A percentile compares a stretch with the other conserved stretches of the same genome.
These are phyloP conservation scores for Dryobates pubescens DNA, from an alignment of 2,797 vertebrate genomes.

Conservation along the genomic window DNA sequence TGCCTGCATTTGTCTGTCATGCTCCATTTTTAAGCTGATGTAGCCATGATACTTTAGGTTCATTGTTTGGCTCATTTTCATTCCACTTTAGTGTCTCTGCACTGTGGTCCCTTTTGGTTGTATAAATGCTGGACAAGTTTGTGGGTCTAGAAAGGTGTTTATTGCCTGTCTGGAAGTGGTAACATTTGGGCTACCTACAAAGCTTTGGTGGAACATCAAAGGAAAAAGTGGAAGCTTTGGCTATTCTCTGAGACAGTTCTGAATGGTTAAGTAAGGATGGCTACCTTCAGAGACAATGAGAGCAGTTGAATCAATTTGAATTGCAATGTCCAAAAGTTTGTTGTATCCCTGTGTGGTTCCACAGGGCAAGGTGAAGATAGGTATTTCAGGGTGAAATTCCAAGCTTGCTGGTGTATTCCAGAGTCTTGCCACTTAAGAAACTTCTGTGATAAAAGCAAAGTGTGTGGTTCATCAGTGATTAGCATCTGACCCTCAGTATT, in stretches of 20 bases:
- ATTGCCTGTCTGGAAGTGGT: neutral
- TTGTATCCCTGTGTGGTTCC: neutral
- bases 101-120: neutral
- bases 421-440: neutral
- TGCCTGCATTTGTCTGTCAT: neutral
- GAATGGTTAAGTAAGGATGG: neutral
- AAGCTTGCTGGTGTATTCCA: neutral
- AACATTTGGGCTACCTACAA: neutral
- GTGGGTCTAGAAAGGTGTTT: neutral
- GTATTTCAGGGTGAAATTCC: constrained; percentile 41
- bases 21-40: neutral
- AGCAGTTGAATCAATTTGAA: neutral
- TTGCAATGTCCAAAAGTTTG: neutral
- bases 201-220: neutral
- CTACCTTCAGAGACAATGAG: neutral
- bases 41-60: neutral
- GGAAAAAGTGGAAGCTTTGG: neutral
- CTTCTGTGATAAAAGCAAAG: constrained; percentile 31
- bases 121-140: neutral
- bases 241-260: neutral
- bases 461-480: constrained; percentile 46
- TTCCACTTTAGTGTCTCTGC: neutral
- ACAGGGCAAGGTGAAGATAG: neutral
- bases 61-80: neutral
- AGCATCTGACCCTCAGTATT: constrained; percentile 49